phyloP scores from a whole-genome alignment of 1,140 invertebrate genomes.

The Anastrepha ludens region DNA sequence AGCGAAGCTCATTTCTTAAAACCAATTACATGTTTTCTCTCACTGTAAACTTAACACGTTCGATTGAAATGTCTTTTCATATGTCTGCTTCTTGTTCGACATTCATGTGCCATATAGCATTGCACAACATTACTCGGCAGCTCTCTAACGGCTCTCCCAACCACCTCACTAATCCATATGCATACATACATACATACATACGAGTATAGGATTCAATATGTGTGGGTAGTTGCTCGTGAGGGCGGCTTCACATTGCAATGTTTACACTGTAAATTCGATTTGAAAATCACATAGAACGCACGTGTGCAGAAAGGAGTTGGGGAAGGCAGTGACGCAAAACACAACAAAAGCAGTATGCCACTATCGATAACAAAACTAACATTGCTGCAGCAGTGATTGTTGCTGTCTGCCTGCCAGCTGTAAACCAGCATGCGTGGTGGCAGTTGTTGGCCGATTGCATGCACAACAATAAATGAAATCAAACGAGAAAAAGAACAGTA shows the following conservation, averaged over 20 bases:
- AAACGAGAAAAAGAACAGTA: not conserved
- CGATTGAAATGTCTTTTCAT: not conserved
- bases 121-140: not conserved
- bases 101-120: constrained; percentile 7
- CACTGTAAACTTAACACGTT: not conserved
- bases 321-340: not conserved
- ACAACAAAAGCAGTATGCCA: not conserved
- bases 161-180: too few species aligned
- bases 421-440: not conserved
- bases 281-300: constrained; percentile 43
- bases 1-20: too few species aligned
- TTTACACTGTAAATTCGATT: constrained; percentile 51
- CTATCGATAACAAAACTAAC: not conserved
- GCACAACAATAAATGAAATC: not conserved
- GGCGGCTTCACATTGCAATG: not conserved
- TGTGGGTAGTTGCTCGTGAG: not conserved
- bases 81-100: not conserved
- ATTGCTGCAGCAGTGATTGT: constrained; percentile 8
- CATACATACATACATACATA: not conserved
- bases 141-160: not conserved
- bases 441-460: not conserved
- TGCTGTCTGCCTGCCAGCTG: not conserved
- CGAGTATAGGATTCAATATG: not conserved
- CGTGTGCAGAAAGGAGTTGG: not conserved
- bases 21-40: not conserved